phyloP scores from a whole-genome alignment of 2,797 vertebrate species.

The Oreochromis mossambicus region DNA sequence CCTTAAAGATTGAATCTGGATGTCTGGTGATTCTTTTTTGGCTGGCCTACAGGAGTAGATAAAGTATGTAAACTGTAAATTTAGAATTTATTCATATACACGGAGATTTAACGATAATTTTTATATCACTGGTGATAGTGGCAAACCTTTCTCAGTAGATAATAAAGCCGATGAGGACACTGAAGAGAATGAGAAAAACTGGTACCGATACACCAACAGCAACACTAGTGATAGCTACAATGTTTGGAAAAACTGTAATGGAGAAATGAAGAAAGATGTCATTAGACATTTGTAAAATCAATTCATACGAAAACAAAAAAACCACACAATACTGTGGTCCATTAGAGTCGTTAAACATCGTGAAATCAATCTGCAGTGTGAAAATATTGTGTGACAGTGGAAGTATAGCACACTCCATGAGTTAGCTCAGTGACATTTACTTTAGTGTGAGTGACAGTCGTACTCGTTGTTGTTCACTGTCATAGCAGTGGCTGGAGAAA shows the following conservation, averaged over 20 bases:
- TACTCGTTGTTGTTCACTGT: no score
- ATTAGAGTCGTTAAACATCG: conserved; percentile 7
- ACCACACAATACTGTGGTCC: conserved; percentile 22
- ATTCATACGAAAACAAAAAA: not conserved
- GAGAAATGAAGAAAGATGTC: not conserved
- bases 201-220: conserved; percentile 49
- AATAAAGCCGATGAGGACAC: conserved; percentile 53
- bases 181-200: conserved; percentile 47
- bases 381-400: conserved; percentile 41
- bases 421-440: no score
- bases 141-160: conserved; percentile 70
- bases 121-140: not conserved
- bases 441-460: no score
- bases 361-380: conserved; percentile 6
- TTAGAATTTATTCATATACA: not conserved
- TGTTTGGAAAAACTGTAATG: not conserved
- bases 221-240: conserved; percentile 7
- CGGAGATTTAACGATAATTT: not conserved
- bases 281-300: not conserved
- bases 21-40: conserved; percentile 56
- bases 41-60: conserved; percentile 24
- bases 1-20: conserved; percentile 70
- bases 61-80: no score
- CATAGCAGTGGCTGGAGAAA: no score
- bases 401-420: not conserved